These are phyloP conservation scores for Onychomys leucogaster DNA, from an alignment of 2,797 vertebrate species.

Conservation along the genomic window DNA sequence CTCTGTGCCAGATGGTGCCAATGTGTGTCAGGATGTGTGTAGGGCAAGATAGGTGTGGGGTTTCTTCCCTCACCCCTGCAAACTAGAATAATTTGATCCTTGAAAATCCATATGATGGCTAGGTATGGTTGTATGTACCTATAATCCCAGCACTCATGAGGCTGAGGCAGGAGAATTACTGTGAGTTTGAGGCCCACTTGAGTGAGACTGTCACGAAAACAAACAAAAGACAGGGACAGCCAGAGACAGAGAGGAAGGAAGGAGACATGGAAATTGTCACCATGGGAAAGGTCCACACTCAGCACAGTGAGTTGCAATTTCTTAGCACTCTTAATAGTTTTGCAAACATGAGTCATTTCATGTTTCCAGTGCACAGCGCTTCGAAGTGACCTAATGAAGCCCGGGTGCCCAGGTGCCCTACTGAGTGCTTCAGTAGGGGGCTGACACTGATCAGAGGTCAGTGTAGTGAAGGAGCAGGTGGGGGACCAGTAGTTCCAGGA, in stretches of 20 bases:
- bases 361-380: background rate
- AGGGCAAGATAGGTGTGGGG: background rate
- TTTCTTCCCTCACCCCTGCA: background rate
- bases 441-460: background rate
- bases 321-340: background rate
- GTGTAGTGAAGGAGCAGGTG: background rate
- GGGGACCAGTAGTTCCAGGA: background rate
- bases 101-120: background rate
- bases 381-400: background rate
- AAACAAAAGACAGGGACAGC: background rate
- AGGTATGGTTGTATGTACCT: background rate
- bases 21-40: background rate
- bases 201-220: background rate
- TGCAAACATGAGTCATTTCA: background rate
- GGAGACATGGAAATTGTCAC: background rate
- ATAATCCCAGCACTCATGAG: background rate
- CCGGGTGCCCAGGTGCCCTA: background rate
- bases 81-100: conserved; percentile 37
- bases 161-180: background rate
- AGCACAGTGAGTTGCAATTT: background rate
- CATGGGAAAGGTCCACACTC: background rate
- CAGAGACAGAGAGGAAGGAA: background rate
- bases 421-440: background rate
- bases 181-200: background rate
- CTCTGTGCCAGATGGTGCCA: background rate